Conservation (phyloP, 2,888 invertebrate genomes). For the Aporophyla lueneburgensis region DNA sequence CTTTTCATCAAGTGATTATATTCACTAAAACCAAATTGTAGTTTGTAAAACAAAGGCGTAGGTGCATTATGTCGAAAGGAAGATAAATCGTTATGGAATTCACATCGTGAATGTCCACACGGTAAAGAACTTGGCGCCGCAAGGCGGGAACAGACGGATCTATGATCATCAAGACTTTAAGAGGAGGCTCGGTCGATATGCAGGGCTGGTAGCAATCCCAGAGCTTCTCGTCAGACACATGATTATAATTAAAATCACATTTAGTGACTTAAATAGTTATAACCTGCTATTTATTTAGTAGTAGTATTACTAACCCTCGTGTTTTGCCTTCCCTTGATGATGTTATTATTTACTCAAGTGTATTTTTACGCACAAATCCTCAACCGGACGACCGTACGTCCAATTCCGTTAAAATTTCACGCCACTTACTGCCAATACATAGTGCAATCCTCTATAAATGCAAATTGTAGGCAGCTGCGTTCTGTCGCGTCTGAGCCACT, state of each 20-base stretch:
- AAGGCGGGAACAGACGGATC: neutral
- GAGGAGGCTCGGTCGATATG: neutral
- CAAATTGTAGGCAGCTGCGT: conserved; percentile 67
- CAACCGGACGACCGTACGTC: conserved; percentile 6
- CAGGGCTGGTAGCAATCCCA: neutral
- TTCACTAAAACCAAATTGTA: too few species aligned
- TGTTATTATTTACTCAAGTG: neutral
- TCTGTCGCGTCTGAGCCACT: conserved; percentile 48
- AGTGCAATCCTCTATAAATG: conserved; percentile 65
- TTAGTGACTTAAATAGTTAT: neutral
- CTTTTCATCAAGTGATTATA: too few species aligned
- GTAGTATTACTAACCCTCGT: neutral
- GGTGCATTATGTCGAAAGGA: neutral
- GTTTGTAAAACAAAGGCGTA: neutral
- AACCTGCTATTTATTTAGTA: neutral
- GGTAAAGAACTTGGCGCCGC: neutral
- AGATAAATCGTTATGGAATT: neutral
- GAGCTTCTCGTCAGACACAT: neutral
- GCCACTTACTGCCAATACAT: conserved; percentile 56
- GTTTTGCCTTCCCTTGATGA: neutral
- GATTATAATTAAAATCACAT: neutral
- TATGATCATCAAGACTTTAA: neutral
- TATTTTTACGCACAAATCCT: conserved; percentile 9
- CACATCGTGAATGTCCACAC: neutral
- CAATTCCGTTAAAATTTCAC: conserved; percentile 61